Evolutionary conservation across 2,797 vertebrate species (phyloP).

Genomic region (Takifugu ocellatus): DNA sequence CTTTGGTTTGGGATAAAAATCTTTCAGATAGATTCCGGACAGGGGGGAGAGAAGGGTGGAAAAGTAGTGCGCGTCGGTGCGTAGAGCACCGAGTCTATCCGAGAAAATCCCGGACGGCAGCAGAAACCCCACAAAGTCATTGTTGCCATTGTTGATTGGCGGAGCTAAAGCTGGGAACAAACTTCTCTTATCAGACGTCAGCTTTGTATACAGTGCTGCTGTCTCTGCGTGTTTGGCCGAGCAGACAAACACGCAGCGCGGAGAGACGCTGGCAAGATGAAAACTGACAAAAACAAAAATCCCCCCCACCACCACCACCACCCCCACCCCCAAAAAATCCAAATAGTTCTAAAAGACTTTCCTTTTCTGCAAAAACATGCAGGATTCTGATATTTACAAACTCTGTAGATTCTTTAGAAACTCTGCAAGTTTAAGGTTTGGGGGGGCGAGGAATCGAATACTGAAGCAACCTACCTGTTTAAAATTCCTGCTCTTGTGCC

Average conservation of each 20-base stretch:
- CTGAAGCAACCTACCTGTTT: constrained; percentile 40
- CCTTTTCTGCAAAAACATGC: no score
- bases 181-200: constrained; percentile 48
- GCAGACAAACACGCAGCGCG: constrained; percentile 26
- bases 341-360: no score
- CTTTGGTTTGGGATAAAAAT: constrained; percentile 14
- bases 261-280: neutral
- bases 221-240: constrained; percentile 14
- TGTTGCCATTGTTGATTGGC: constrained; percentile 54
- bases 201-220: constrained; percentile 25
- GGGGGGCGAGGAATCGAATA: neutral
- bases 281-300: no score
- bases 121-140: constrained; percentile 25
- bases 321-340: no score
- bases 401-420: no score
- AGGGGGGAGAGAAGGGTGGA: neutral
- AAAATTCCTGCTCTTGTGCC: constrained; percentile 3
- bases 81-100: constrained; percentile 6
- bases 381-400: no score
- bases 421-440: no score
- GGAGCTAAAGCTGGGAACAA: constrained; percentile 48
- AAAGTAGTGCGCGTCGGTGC: constrained; percentile 37
- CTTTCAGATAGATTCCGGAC: neutral
- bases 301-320: no score
- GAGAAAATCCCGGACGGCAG: constrained; percentile 1